Base-by-base conservation (phyloP, 35 echinoderm and acorn worm genomes). In the Eucidaris tribuloides region DNA sequence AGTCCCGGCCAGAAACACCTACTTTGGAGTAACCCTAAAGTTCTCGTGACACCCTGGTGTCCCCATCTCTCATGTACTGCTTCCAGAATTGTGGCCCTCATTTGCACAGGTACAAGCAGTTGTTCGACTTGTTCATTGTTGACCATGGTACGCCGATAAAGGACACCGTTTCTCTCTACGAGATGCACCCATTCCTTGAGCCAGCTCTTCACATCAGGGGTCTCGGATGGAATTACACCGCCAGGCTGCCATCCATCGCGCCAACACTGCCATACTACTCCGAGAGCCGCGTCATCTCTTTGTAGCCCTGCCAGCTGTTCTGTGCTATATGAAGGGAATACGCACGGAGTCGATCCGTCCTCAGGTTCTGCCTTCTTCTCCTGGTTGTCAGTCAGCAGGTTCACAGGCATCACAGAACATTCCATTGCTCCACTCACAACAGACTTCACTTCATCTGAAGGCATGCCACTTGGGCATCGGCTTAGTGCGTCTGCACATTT, bases 1-100 rank as follows among this genome's bases (percentile, higher is more conserved):
- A 89, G 60, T 20, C 87, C 79, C 11, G 79, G 79, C 87, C 87
- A 89, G 45, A 71, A 89, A 72, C 87, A 89, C 19, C 87, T 41
- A 48, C 33, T 54, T 49, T 89, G 68, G 2, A 29, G n/a, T n/a
- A n/a, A n/a, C n/a, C n/a, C n/a, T n/a, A n/a, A 5, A 6, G 30
- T 3, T 13, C 9, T 33, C 58, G 14, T 36, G 19, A 17, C 1
- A 48, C 42, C 35, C 78, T n/a, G 55, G 83, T 81, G 79, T 90
- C 81, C 42, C 81, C 18, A 7, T 61, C 87, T 56, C 76, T 77
- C 25, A 82, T 78, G 6, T 58, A 77, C 37, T 82, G 87, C 3
- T 76, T 25, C 15, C 80, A 52, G 48, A 11, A 52, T 52, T 9
- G n/a, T n/a, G 9, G 9, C n/a, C 48, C 48, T 52, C 48, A 52